phyloP scores from a whole-genome alignment of 2,888 invertebrate genomes.

The Cordilura impudica region DNA sequence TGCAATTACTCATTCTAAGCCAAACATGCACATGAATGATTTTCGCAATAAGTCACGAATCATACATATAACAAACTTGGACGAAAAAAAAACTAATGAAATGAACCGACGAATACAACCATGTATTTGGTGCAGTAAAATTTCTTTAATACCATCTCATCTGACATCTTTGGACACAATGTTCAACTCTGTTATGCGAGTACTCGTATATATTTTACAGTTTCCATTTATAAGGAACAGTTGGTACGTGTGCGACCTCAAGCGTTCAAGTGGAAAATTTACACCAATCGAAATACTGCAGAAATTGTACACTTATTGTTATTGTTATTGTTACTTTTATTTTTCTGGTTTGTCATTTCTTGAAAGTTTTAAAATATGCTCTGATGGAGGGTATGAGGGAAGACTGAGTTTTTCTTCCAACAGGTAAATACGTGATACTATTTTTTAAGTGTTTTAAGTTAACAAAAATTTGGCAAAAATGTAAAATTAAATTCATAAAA shows the following conservation, averaged over 20 bases:
- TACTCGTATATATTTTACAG: too few species aligned
- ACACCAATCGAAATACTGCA: conserved; percentile 11
- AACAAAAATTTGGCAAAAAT: not conserved
- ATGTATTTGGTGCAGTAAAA: not conserved
- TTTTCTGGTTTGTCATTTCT: conserved; percentile 22
- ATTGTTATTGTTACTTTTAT: conserved; percentile 17
- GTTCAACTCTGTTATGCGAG: not conserved
- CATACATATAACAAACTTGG: not conserved
- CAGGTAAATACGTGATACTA: conserved; percentile 24
- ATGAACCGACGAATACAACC: not conserved
- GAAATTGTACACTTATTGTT: conserved; percentile 3
- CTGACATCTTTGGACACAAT: not conserved
- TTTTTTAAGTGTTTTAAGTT: not conserved
- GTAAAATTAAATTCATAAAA: not conserved
- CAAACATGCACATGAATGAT: conserved; percentile 38
- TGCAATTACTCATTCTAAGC: conserved; percentile 37
- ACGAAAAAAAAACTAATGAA: not conserved
- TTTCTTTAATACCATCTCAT: not conserved
- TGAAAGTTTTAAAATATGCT: not conserved
- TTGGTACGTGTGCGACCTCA: conserved; percentile 36
- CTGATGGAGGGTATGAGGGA: not conserved
- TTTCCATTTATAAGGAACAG: not conserved
- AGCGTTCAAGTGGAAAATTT: conserved; percentile 48
- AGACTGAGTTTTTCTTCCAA: not conserved
- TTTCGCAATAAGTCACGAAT: conserved; percentile 48